Conservation (phyloP, 2,113 vertebrate species). For the Passer montanus region DNA sequence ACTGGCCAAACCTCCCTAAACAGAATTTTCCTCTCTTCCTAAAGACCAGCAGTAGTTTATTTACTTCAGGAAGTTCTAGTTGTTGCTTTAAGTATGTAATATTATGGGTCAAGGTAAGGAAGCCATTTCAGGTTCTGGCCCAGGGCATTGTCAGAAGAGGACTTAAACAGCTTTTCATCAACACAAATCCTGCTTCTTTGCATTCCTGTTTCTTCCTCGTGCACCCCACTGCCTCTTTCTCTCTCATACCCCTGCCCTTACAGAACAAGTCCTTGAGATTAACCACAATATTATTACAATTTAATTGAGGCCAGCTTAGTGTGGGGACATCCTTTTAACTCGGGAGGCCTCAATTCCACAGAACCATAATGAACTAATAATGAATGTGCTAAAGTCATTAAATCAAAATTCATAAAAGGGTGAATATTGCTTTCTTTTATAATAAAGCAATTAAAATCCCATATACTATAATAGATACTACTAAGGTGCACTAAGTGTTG, state of each 20-base stretch:
- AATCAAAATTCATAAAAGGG: slow-evolving; percentile 69
- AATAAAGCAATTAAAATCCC: slow-evolving; percentile 65
- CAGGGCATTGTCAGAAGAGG: not conserved
- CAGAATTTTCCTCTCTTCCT: not conserved
- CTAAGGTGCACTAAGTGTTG: not conserved
- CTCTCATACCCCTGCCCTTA: not conserved
- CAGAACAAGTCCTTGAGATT: slow-evolving; percentile 41
- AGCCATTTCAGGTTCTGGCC: not conserved
- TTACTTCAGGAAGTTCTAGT: not conserved
- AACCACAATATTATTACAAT: slow-evolving; percentile 67
- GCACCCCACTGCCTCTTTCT: not conserved
- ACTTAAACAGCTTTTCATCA: not conserved
- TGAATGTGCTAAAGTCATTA: slow-evolving; percentile 65
- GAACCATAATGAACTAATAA: slow-evolving; percentile 72
- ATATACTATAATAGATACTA: slow-evolving; percentile 25
- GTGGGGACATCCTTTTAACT: slow-evolving; percentile 64
- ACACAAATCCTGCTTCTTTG: not conserved
- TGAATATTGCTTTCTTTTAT: slow-evolving; percentile 62
- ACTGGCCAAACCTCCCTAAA: not conserved
- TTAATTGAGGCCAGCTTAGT: slow-evolving; percentile 70
- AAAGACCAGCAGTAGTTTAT: not conserved
- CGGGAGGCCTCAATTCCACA: slow-evolving; percentile 66
- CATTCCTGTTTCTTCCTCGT: not conserved
- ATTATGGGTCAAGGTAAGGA: not conserved
- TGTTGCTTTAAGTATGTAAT: not conserved